Evolutionary conservation across 2,888 invertebrate species (phyloP).

Genomic region (Caenorhabditis becei): DNA sequence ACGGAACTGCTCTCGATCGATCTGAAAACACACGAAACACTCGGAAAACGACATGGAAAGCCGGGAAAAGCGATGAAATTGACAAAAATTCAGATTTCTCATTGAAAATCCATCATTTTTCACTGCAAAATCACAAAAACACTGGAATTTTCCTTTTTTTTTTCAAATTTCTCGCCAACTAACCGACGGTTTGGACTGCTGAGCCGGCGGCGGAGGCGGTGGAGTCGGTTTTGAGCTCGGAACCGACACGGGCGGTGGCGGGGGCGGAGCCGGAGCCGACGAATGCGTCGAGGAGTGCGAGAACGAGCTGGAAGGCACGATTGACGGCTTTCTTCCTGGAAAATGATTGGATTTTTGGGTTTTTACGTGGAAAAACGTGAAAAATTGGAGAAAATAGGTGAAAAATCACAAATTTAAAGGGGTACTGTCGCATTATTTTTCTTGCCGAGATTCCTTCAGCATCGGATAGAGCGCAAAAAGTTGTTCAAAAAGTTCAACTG

Average conservation of each 20-base stretch:
- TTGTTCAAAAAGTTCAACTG: no score
- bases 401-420: no score
- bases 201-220: conserved; percentile 62
- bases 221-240: conserved; percentile 57
- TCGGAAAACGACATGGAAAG: conserved; percentile 3
- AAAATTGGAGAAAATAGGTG: neutral
- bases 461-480: no score
- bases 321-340: conserved; percentile 55
- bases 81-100: no score
- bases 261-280: conserved; percentile 37
- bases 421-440: no score
- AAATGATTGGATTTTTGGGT: neutral
- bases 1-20: conserved; percentile 61
- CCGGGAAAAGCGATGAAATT: neutral
- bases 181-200: conserved; percentile 60
- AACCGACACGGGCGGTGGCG: conserved; percentile 30
- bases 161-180: no score
- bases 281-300: conserved; percentile 41
- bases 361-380: neutral
- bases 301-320: conserved; percentile 47
- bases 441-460: no score
- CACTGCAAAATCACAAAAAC: neutral
- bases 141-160: no score
- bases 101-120: no score
- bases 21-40: conserved; percentile 32